Percentiles rank a stretch among this genome's conserved stretches.
Conservation (phyloP, 2,797 vertebrate genomes). For the Sus cebifrons region DNA sequence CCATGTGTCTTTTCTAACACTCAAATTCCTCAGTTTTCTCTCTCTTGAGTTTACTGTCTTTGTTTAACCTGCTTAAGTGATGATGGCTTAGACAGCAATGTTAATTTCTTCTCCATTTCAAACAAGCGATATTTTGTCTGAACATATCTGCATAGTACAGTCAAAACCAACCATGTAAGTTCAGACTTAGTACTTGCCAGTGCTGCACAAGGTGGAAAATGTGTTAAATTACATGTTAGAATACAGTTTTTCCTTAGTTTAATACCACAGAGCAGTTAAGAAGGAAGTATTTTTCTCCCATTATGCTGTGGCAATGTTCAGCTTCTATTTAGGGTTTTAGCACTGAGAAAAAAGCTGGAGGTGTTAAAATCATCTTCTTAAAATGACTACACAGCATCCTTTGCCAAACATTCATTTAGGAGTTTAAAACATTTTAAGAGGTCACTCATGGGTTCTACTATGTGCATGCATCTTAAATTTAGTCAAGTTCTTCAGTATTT, state of each 20-base stretch:
- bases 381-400: background rate
- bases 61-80: background rate
- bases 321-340: background rate
- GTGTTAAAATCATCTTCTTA: background rate
- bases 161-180: background rate
- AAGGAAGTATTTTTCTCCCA: background rate
- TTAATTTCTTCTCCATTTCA: background rate
- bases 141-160: background rate
- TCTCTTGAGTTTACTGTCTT: background rate
- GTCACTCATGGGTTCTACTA: background rate
- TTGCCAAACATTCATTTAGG: constrained; percentile 20
- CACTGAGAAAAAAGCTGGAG: background rate
- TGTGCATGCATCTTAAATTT: background rate
- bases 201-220: background rate
- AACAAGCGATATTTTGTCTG: background rate
- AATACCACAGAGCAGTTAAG: background rate
- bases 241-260: constrained; percentile 40
- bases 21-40: background rate
- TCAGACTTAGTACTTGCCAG: background rate
- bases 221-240: background rate
- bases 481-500: constrained; percentile 14
- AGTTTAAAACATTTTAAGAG: background rate
- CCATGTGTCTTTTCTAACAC: background rate
- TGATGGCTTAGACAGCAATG: background rate
- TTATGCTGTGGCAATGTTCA: background rate